A percentile compares a stretch with the other conserved stretches of the same genome.
Evolutionary conservation across 37 sponge, comb jelly and placozoan genomes (phyloP).

Genomic region (Lycopodina hypogea): DNA sequence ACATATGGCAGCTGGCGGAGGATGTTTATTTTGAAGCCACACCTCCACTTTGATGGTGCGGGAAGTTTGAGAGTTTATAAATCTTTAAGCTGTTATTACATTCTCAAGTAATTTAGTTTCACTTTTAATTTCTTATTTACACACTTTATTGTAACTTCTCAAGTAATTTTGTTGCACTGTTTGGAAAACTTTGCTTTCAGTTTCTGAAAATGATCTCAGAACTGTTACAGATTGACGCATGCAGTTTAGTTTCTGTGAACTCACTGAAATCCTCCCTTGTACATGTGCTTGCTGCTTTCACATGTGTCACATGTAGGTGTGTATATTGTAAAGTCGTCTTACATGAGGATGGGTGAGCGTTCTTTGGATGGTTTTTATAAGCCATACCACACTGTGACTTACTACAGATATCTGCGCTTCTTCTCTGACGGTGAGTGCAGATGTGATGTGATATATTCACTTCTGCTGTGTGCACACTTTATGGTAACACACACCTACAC

Average conservation of each 20-base stretch:
- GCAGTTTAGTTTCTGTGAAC: too few species aligned
- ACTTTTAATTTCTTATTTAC: too few species aligned
- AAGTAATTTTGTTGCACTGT: too few species aligned
- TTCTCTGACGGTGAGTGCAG: conserved; percentile 71
- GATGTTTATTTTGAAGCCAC: conserved; percentile 63
- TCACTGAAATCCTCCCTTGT: too few species aligned
- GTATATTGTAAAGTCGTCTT: conserved; percentile 71
- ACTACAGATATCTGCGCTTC: conserved; percentile 75
- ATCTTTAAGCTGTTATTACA: too few species aligned
- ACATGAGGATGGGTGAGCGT: conserved; percentile 65
- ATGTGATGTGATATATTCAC: neutral
- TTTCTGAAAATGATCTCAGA: too few species aligned
- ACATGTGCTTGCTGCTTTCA: too few species aligned
- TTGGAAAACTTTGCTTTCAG: too few species aligned
- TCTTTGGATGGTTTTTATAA: conserved; percentile 77
- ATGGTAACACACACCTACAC: neutral
- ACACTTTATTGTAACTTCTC: too few species aligned
- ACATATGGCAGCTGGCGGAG: conserved; percentile 56
- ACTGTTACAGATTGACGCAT: too few species aligned
- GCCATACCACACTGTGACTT: conserved; percentile 80
- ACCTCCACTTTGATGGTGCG: conserved; percentile 79
- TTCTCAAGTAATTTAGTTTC: too few species aligned
- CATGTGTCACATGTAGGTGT: conserved; percentile 34
- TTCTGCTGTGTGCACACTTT: too few species aligned
- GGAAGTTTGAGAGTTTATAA: neutral